Base-by-base conservation (phyloP, 2,888 invertebrate species). In the Zele albiditarsus region DNA sequence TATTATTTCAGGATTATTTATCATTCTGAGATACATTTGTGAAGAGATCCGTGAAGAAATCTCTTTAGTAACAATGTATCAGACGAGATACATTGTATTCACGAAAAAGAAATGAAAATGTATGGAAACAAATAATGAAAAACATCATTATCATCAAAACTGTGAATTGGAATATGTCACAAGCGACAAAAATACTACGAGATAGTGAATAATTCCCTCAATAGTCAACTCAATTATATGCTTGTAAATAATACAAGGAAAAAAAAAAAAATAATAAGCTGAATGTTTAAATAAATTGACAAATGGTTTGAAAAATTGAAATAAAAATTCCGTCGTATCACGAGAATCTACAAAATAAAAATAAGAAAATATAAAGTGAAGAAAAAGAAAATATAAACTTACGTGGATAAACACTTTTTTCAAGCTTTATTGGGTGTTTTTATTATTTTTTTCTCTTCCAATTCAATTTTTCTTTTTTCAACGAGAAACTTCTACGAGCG, bases 401-500 rank as follows among this genome's bases (percentile, higher is more conserved):
- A 28, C 42, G 49, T 68, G 53, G 14, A 68, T 57, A 68, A 53
- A 68, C 68, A 53, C 28, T 68, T 68, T 68, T 31, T 49, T 68
- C 57, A n/a, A 20, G 8, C n/a, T 53, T 23, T 53, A 53, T 53
- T 53, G 0, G 8, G 1, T 2, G 2, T 42, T 10, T 42, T 33
- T 42, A 5, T 33, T 46, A 3, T 46, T 46, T 53, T 20, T 20
- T 20, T 20, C 6, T 53, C 20, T 20, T 53, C 23, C 20, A 20
- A 2, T 8, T 53, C 5, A 10, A 20, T 53, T 53, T 68, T 68
- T 67, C 28, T 53, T 53, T 53, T 68, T 57, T 23, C 23, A 31
- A 68, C 57, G 57, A 27, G 28, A 68, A 68, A 68, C 20, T 68
- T 68, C 53, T 38, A 65, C 71, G 38, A 58, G 71, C 53, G 53